phyloP scores from a whole-genome alignment of 2,888 invertebrate species.

The Cantharis nigra region DNA sequence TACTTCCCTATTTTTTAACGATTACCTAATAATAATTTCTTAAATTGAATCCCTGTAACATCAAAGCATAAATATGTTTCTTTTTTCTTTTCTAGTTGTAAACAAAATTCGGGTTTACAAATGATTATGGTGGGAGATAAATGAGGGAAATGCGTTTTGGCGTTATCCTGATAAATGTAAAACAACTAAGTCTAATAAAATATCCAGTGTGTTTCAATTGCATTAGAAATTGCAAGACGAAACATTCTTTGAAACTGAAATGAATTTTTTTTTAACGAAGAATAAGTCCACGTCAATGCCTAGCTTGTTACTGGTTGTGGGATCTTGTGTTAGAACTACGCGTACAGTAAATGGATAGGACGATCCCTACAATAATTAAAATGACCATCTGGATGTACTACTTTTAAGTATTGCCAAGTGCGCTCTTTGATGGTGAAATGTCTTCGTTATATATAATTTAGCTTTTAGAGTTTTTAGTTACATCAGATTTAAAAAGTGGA shows the following conservation, averaged over 20 bases:
- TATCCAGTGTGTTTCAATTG: neutral
- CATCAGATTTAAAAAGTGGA: too few relatives aligned
- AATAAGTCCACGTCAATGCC: too few relatives aligned
- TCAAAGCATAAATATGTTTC: neutral
- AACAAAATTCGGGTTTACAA: neutral
- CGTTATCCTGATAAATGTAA: neutral
- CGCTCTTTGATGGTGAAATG: too few relatives aligned
- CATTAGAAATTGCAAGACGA: neutral
- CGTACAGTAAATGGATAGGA: too few relatives aligned
- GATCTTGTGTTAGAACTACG: too few relatives aligned
- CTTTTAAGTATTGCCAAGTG: too few relatives aligned
- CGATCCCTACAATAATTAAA: too few relatives aligned
- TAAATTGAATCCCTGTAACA: neutral
- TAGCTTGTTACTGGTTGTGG: too few relatives aligned
- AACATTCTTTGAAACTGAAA: neutral
- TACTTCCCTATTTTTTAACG: neutral
- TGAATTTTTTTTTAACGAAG: neutral
- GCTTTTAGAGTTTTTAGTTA: too few relatives aligned
- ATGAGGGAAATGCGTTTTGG: neutral
- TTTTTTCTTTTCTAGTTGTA: neutral
- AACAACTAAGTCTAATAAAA: neutral
- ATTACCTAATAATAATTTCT: neutral
- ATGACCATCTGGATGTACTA: too few relatives aligned
- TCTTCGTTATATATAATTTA: too few relatives aligned
- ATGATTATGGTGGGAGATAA: neutral